Percentiles rank a stretch among this genome's conserved stretches.
These are phyloP conservation scores for Monomorium pharaonis DNA, from an alignment of 1,140 invertebrate species.

Conservation along the genomic window DNA sequence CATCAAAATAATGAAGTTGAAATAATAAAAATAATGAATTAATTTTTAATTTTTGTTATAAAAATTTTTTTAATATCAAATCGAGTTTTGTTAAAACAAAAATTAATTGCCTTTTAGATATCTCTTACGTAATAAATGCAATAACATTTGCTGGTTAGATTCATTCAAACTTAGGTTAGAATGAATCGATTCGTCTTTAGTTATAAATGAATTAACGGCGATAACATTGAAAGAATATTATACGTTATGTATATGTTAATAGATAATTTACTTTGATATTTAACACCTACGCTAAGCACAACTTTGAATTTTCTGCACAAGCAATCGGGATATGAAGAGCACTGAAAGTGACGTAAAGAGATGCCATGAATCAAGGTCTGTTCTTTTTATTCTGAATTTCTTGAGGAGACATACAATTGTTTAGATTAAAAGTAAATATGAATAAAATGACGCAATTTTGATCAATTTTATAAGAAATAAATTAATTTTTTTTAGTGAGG, in stretches of 20 bases:
- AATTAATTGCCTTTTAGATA: not conserved
- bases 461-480: too few relatives aligned
- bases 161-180: not conserved
- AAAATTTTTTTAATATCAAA: not conserved
- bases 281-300: not conserved
- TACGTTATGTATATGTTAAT: not conserved
- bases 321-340: not conserved
- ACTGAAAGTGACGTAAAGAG: not conserved
- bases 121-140: slow-evolving; percentile 65
- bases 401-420: too few relatives aligned
- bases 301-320: not conserved
- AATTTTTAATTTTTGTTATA: too few relatives aligned
- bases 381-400: too few relatives aligned
- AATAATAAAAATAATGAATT: too few relatives aligned
- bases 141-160: slow-evolving; percentile 39
- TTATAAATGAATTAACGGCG: not conserved
- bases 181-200: not conserved
- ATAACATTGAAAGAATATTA: not conserved
- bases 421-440: too few relatives aligned
- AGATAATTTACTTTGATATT: slow-evolving; percentile 52
- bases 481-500: too few relatives aligned
- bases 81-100: not conserved
- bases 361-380: not conserved
- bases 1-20: not conserved
- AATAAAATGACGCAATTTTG: too few relatives aligned